Evolutionary conservation across 1,140 invertebrate genomes (phyloP), one percentile per base, ranked within the genome.

Genomic region (Archivesica marissinica): DNA sequence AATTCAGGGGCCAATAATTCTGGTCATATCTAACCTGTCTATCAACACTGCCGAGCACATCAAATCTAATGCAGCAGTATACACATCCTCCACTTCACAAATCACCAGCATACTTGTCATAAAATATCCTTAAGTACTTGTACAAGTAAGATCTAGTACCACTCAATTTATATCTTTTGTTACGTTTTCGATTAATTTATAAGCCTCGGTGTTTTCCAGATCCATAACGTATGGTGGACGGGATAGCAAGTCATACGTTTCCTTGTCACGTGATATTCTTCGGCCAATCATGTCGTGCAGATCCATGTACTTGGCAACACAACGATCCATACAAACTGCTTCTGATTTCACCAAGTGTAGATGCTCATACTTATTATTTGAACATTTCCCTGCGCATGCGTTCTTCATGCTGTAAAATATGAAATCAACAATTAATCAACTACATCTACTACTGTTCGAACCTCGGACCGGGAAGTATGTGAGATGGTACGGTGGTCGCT

Each of bases 301-400:
- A 15, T 79, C 77, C 61, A 79, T 59, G 35, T 79, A 79, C 38
- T 79, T 79, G 13, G 77, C 61, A 7, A 79, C 77, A 50, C 77
- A 79, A 6, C 77, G 38, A 28, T 79, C 77, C 30, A 79, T 30
- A 68, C 77, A 79, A 41, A 79, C 77, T n/a, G 77, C 77, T 52
- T 79, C 77, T 33, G 11, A 28, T 28, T 79, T 79, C 39, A 79
- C 77, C 20, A 79, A 33, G 17, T 79, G 13, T 44, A 25, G 66
- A 11, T 64, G 17, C 4, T 50, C 77, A 38, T 79, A 79, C 3
- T 23, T 50, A 13, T 39, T 7, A 11, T 50, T 44, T 9, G 30
- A 41, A 64, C 77, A 79, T 30, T 79, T 79, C 39, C 6, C 59
- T 41, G 77, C 20, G 47, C 77, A 79, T 17, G 59, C 38, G 11